Evolutionary conservation across 1,140 invertebrate species (phyloP), one percentile per base, ranked within the genome.

Genomic region (Pinna nobilis): DNA sequence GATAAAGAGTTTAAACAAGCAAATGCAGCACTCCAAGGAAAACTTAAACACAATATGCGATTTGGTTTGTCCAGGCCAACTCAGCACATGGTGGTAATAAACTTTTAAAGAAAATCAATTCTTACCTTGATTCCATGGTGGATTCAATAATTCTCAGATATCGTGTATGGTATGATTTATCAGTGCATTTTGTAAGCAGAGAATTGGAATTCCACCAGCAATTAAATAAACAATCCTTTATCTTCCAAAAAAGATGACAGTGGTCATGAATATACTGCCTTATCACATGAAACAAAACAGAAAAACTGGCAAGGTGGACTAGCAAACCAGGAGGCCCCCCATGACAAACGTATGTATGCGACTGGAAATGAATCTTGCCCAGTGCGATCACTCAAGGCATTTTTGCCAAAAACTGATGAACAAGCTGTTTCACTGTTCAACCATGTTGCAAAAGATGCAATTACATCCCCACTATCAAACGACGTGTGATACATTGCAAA

Each of bases 131-230:
- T 23, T 39, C 28, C 51, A 20, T 15, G 9, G 30, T 18, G 23
- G n/a, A 60, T 35, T 53, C 41, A 2, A 39, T 73, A 11, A 49
- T 57, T 30, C 60, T 72, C 20, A 11, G 70, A 13, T 65, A 41
- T n/a, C 41, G 71, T 30, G 64, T 67, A 7, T 63, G 55, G 64
- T 67, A 37, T 7, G n/a, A 18, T 37, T 11, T 72, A 3, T 39
- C 39, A 0, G 15, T 65, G 15, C 50, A 57, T n/a, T 70, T 63
- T 23, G 35, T 70, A 7, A 28, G 32, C 6, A n/a, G 70, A 30
- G 70, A 61, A 7, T 20, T 65, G n/a, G 61, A 72, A 50, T 65
- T 72, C 32, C 70, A 72, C 18, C 37, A 72, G 9, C 70, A 72
- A 23, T 18, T 72, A 4, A 72, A 39, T 39, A 7, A 49, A 0